Conservation (phyloP, 35 echinoderm and acorn worm genomes). For the Ptychodera flava region DNA sequence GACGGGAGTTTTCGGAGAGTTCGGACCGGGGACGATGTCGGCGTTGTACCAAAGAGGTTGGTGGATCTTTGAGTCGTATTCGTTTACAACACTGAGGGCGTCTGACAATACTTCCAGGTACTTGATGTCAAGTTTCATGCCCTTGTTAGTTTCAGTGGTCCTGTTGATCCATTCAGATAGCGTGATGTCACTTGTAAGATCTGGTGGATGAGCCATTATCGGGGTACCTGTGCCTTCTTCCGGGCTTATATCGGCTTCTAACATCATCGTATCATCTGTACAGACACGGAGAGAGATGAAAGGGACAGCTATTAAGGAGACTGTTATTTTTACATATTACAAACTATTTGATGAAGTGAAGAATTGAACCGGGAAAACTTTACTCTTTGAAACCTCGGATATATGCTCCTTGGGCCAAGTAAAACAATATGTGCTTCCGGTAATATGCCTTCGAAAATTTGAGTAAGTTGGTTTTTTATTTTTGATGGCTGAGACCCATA, state of each 20-base stretch:
- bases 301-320: too few species aligned
- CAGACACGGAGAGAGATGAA: too few species aligned
- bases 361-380: too few species aligned
- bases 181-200: constrained; percentile 49
- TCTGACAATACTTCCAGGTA: constrained; percentile 43
- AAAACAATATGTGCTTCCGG: too few species aligned
- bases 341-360: too few species aligned
- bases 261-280: constrained; percentile 71
- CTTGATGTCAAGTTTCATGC: constrained; percentile 74
- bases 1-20: constrained; percentile 51
- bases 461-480: too few species aligned
- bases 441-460: too few species aligned
- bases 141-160: constrained; percentile 38
- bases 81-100: constrained; percentile 28
- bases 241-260: constrained; percentile 59
- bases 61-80: constrained; percentile 28
- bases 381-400: too few species aligned
- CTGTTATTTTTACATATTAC: too few species aligned
- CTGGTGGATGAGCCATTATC: constrained; percentile 58
- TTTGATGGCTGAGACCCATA: too few species aligned
- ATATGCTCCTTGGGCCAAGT: too few species aligned
- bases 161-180: constrained; percentile 31
- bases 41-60: constrained; percentile 64
- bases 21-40: constrained; percentile 58
- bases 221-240: constrained; percentile 42